Percentiles rank a stretch among this genome's conserved stretches.
These are phyloP conservation scores for Brachionus koreanus DNA, from an alignment of 1,140 invertebrate genomes.

Conservation along the genomic window DNA sequence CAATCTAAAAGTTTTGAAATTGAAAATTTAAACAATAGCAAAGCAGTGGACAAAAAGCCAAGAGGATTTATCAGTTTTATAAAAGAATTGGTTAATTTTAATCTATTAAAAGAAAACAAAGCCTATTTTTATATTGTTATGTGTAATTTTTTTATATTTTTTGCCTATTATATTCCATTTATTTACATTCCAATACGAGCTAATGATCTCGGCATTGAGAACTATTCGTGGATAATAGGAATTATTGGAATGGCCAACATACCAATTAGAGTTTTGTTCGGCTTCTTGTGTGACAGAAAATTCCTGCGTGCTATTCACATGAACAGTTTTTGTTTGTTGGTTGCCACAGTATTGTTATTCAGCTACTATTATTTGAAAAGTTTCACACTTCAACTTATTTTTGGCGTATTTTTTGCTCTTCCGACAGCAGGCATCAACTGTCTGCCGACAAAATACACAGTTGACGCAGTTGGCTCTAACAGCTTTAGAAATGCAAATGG, in stretches of 20 bases:
- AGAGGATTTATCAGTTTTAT: slow-evolving; percentile 59
- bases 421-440: neutral
- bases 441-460: neutral
- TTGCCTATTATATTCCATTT: slow-evolving; percentile 91
- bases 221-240: slow-evolving; percentile 55
- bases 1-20: neutral
- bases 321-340: slow-evolving; percentile 11
- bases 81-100: slow-evolving; percentile 76
- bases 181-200: slow-evolving; percentile 68
- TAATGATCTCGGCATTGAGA: slow-evolving; percentile 45
- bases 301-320: neutral
- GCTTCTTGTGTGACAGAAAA: slow-evolving; percentile 62
- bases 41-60: neutral
- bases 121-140: slow-evolving; percentile 82
- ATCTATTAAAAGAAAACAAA: slow-evolving; percentile 70
- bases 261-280: slow-evolving; percentile 61
- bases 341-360: neutral
- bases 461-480: neutral
- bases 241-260: slow-evolving; percentile 64
- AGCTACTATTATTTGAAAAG: neutral
- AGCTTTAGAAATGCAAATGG: neutral
- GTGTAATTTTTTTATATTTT: slow-evolving; percentile 89
- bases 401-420: neutral
- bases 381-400: neutral
- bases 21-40: neutral